A percentile compares a stretch with the other conserved stretches of the same genome.
Conservation (phyloP, 2,888 invertebrate species). For the Hypercompe scribonia region DNA sequence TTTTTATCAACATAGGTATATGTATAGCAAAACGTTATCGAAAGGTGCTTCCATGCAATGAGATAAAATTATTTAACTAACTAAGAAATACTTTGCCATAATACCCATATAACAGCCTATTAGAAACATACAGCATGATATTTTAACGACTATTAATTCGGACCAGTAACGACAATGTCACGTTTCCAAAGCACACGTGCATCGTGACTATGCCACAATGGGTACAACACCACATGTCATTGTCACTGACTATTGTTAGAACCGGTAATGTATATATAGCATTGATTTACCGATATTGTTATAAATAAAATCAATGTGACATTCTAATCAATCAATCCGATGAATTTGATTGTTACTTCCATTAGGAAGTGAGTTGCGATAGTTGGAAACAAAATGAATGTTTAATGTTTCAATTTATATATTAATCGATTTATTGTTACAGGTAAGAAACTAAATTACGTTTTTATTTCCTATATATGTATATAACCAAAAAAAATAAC, state of each 20-base stretch:
- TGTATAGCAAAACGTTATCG: no score
- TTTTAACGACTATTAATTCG: slow-evolving; percentile 17
- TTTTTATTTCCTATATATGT: not conserved
- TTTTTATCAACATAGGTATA: no score
- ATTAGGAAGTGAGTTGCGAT: slow-evolving; percentile 37
- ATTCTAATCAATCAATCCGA: slow-evolving; percentile 34
- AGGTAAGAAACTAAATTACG: not conserved
- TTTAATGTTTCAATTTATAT: slow-evolving; percentile 2
- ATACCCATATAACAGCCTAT: not conserved
- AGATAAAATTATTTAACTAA: not conserved
- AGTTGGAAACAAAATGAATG: not conserved
- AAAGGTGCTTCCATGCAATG: not conserved
- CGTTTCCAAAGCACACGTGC: slow-evolving; percentile 25
- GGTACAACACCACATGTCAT: slow-evolving; percentile 22
- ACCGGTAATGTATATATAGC: slow-evolving; percentile 32
- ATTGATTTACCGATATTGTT: slow-evolving; percentile 24
- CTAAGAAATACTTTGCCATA: not conserved
- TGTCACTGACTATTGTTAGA: slow-evolving; percentile 26
- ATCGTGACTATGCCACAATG: slow-evolving; percentile 27
- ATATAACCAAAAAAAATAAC: not conserved
- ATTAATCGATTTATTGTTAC: not conserved
- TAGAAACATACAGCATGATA: slow-evolving; percentile 15
- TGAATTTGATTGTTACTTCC: slow-evolving; percentile 41
- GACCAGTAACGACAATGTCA: slow-evolving; percentile 23
- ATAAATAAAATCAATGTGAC: slow-evolving; percentile 31